A percentile compares a stretch with the other conserved stretches of the same genome.
Conservation (phyloP, 2,888 invertebrate species). For the Tribolium freemani region DNA sequence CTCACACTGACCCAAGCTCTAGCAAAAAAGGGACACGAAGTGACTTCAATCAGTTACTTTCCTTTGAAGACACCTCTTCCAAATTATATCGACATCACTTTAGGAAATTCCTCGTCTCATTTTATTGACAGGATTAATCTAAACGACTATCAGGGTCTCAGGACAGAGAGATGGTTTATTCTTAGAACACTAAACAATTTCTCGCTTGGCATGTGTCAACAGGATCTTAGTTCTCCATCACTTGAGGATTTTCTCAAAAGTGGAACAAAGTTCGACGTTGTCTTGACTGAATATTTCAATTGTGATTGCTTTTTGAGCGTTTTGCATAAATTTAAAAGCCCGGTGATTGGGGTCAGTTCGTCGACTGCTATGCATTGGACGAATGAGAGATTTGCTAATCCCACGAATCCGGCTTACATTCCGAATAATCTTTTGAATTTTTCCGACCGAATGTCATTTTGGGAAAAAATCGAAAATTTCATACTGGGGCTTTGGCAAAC, state of each 20-base stretch:
- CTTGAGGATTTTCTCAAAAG: slow-evolving; percentile 6
- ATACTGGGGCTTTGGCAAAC: slow-evolving; percentile 45
- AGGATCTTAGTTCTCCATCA: slow-evolving; percentile 1
- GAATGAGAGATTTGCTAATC: slow-evolving; percentile 67
- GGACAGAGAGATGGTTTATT: neutral
- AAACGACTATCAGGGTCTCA: neutral
- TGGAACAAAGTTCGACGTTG: slow-evolving; percentile 71
- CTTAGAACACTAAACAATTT: neutral
- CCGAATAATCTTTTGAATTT: slow-evolving; percentile 66
- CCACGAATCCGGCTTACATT: slow-evolving; percentile 68
- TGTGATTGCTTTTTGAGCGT: slow-evolving; percentile 78
- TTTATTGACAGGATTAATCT: neutral
- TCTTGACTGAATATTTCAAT: slow-evolving; percentile 79
- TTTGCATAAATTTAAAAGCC: slow-evolving; percentile 74
- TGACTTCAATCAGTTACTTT: slow-evolving; percentile 78
- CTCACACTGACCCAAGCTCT: slow-evolving; percentile 74
- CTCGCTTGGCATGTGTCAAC: neutral
- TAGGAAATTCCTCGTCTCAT: neutral
- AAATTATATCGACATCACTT: slow-evolving; percentile 71
- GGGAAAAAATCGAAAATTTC: slow-evolving; percentile 66
- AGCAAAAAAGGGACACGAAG: slow-evolving; percentile 74
- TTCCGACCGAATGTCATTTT: slow-evolving; percentile 58
- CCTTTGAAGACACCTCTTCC: slow-evolving; percentile 68
- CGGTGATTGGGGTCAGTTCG: slow-evolving; percentile 71
- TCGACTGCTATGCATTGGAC: slow-evolving; percentile 67